Evolutionary conservation across 2,113 vertebrate species (phyloP).

Genomic region (Lonchura striata): DNA sequence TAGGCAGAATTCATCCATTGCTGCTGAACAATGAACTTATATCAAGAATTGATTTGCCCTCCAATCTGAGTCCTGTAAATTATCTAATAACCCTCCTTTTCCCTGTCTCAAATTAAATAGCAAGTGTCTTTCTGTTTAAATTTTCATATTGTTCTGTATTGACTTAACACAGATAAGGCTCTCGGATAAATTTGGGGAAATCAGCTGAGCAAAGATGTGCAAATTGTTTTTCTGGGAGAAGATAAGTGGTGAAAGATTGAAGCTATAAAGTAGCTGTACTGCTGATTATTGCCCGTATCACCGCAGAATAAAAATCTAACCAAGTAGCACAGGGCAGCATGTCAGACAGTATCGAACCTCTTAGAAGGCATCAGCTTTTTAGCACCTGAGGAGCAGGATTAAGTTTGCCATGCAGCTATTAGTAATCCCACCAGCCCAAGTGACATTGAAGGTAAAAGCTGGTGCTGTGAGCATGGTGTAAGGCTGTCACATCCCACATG

Average conservation of each 20-base stretch:
- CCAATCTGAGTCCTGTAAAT: neutral
- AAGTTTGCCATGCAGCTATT: neutral
- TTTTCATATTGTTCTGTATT: neutral
- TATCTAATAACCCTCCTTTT: neutral
- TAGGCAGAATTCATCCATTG: neutral
- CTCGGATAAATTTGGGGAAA: neutral
- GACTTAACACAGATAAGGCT: neutral
- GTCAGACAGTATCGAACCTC: neutral
- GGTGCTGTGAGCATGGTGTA: neutral
- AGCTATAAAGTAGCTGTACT: neutral
- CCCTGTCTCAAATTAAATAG: neutral
- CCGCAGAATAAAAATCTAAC: neutral
- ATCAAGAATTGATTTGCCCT: neutral
- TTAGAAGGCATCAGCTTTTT: neutral
- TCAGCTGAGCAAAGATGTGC: neutral
- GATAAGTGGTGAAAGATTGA: neutral
- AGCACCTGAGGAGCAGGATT: neutral
- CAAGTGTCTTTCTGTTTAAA: neutral
- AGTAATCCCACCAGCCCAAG: neutral
- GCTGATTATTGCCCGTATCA: neutral
- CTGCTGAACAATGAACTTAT: neutral
- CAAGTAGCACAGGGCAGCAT: neutral
- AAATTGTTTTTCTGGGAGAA: conserved; percentile 19
- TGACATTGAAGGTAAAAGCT: neutral
- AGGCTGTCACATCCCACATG: rapidly evolving